phyloP scores from a whole-genome alignment of 2,797 vertebrate species.

The Setipinna tenuifilis region DNA sequence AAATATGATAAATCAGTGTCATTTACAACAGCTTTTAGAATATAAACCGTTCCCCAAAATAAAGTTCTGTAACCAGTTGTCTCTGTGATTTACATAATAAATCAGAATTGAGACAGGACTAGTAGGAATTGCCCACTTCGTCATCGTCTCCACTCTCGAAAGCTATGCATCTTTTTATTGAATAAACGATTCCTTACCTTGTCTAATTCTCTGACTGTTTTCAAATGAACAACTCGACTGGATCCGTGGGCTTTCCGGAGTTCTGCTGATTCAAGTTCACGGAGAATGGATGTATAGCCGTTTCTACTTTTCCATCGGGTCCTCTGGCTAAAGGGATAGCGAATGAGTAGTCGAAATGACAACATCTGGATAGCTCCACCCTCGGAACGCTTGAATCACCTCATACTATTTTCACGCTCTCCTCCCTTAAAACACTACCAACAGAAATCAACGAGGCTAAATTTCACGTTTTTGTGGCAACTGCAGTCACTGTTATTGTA shows the following conservation, averaged over 20 bases:
- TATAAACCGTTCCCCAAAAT: no score
- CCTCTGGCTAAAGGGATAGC: neutral
- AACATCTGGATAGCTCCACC: conserved; percentile 23
- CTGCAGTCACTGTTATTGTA: neutral
- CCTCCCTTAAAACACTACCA: neutral
- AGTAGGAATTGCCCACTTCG: no score
- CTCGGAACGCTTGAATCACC: conserved; percentile 18
- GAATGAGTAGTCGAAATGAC: neutral
- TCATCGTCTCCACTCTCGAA: no score
- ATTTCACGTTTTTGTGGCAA: neutral
- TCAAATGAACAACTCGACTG: neutral
- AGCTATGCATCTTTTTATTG: neutral
- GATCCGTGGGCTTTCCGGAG: neutral
- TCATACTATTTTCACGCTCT: neutral
- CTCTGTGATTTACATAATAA: no score
- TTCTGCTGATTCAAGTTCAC: neutral
- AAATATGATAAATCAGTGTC: no score
- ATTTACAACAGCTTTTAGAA: no score
- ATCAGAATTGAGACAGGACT: no score
- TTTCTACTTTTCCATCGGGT: conserved; percentile 9
- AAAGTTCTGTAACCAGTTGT: no score
- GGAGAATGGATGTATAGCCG: neutral
- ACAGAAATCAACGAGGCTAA: neutral
- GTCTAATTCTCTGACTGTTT: neutral
- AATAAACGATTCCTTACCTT: neutral